Conservation (phyloP, 1,140 invertebrate species). For the Gryllus bimaculatus region DNA sequence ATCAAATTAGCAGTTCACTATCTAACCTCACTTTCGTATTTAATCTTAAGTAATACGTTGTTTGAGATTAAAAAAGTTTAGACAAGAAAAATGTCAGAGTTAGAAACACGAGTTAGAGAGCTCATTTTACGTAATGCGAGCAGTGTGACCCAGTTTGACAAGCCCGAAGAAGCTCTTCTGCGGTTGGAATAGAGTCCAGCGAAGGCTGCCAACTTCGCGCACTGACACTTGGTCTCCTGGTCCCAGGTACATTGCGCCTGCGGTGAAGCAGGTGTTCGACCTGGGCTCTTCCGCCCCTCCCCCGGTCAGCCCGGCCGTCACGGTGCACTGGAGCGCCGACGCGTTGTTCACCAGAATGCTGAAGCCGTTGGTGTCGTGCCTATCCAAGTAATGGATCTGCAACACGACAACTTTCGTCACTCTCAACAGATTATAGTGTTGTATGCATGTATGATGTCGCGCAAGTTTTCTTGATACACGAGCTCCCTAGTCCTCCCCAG, state of each 20-base stretch:
- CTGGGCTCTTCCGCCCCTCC: constrained; percentile 33
- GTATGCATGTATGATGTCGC: no score
- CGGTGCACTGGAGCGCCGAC: constrained; percentile 47
- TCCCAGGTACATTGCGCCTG: constrained; percentile 50
- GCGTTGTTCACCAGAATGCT: constrained; percentile 39
- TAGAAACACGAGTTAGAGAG: no score
- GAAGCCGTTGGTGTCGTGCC: constrained; percentile 52
- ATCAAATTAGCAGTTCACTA: no score
- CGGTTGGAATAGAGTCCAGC: constrained; percentile 58
- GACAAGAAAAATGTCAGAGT: no score
- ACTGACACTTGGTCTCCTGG: constrained; percentile 53
- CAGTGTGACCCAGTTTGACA: constrained; percentile 55
- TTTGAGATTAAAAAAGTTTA: no score
- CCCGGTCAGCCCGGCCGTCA: constrained; percentile 35
- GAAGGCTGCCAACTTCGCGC: constrained; percentile 53
- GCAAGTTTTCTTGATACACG: no score
- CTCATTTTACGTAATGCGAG: not conserved
- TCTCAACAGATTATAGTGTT: no score
- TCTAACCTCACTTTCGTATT: no score
- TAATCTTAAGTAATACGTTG: no score
- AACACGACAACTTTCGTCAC: not conserved
- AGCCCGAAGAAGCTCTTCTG: constrained; percentile 72
- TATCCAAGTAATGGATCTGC: constrained; percentile 52
- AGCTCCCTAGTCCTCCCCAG: no score
- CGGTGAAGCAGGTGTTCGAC: constrained; percentile 57